Base-by-base conservation (phyloP, 2,797 vertebrate genomes). In the Rhinogobio ventralis region DNA sequence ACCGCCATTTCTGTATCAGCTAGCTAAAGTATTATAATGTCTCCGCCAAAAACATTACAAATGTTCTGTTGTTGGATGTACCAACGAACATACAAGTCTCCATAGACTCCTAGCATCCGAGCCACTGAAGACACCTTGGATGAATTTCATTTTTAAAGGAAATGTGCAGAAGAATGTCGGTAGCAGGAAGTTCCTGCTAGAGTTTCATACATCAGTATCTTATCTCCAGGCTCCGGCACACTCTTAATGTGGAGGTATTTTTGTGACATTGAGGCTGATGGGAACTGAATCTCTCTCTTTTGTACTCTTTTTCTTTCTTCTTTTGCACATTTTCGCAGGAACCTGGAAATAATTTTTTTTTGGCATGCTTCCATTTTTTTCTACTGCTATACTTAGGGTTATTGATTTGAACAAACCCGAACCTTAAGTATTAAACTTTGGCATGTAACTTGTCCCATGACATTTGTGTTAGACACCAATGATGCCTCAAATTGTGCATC, bases 161-260 rank as follows among this genome's bases (percentile, higher is more conserved):
- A n/a, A n/a, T n/a, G n/a, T n/a, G n/a, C n/a, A n/a, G n/a, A n/a
- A n/a, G n/a, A n/a, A n/a, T n/a, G n/a, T n/a, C n/a, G n/a, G 71
- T 67, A 86, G 79, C 71, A 82, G 86, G 83, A 86, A 75, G 20
- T 79, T 79, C 72, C 79, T 62, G 67, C 62, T 81, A 53, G 55
- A 10, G 6, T 84, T 84, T 77, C 85, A 83, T 49, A 60, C 79
- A 28, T 67, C 55, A 64, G 53, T 55, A 69, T 83, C 78, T 42
- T 42, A 42, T 55, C 25, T 81, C 60, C 19, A 80, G 68, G 10
- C 36, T 81, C 60, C 13, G 66, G 68, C 10, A 36, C 28, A 42
- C 33, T 69, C 39, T 69, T 84, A 84, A 73, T 74, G 78, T 73
- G 81, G 53, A 73, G 71, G 49, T 62, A 45, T 28, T 55, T 81